Evolutionary conservation across 2,113 vertebrate species (phyloP).

Genomic region (Micromys minutus): DNA sequence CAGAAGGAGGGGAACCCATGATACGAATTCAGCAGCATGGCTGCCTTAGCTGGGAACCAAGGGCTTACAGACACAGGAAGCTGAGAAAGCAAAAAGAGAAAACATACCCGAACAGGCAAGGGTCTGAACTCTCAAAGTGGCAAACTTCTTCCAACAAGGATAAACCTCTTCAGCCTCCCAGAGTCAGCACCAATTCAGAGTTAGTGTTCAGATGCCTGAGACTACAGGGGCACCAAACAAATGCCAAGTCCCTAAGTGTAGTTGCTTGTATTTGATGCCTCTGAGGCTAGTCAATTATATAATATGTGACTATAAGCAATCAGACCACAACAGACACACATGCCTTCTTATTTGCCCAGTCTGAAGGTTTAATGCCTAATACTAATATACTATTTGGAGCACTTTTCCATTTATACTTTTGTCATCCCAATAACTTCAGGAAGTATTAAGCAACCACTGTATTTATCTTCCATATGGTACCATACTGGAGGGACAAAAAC

Average conservation of each 20-base stretch:
- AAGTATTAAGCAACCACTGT: conserved; percentile 19
- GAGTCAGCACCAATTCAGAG: neutral
- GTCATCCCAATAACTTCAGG: neutral
- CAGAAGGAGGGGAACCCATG: no score
- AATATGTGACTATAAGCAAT: neutral
- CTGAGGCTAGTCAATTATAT: neutral
- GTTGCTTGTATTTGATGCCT: no score
- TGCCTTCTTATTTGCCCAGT: neutral
- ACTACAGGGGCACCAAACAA: no score
- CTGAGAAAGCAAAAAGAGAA: neutral
- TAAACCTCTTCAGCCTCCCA: neutral
- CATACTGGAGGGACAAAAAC: conserved; percentile 36
- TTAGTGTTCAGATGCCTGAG: neutral
- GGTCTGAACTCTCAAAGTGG: neutral
- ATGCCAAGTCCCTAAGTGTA: no score
- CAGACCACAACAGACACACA: neutral
- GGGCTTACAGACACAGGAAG: neutral
- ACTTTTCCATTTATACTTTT: neutral
- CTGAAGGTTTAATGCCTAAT: conserved; percentile 10
- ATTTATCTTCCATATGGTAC: conserved; percentile 38
- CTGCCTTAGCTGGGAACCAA: neutral
- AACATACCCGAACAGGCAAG: neutral
- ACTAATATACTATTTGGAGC: neutral
- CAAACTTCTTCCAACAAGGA: neutral
- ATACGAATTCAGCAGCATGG: neutral